Evolutionary conservation across 2,888 invertebrate species (phyloP).

Genomic region (Ochlodes sylvanus): DNA sequence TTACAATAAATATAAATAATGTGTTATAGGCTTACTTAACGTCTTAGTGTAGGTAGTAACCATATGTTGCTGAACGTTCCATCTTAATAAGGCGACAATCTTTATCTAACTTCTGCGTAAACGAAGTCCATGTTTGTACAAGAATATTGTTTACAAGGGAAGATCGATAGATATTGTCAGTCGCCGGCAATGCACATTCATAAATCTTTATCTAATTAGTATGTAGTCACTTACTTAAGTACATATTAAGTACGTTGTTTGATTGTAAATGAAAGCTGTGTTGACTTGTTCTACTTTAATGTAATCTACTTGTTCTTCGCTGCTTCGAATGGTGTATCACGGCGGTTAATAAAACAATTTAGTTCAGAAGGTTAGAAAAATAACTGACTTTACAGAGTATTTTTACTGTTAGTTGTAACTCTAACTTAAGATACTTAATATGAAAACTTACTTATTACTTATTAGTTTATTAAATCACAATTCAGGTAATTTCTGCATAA

Average conservation of each 20-base stretch:
- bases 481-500: too few relatives aligned
- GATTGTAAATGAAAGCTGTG: conserved; percentile 42
- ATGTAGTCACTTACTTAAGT: conserved; percentile 46
- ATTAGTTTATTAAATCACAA: too few relatives aligned
- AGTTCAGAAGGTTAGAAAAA: too few relatives aligned
- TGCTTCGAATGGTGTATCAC: too few relatives aligned
- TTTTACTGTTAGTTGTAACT: too few relatives aligned
- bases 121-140: conserved; percentile 40
- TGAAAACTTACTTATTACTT: too few relatives aligned
- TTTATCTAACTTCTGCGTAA: conserved; percentile 40
- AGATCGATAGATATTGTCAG: conserved; percentile 43
- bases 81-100: conserved; percentile 42
- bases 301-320: background rate
- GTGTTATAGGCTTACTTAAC: too few relatives aligned
- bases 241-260: conserved; percentile 45
- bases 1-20: too few relatives aligned
- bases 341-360: too few relatives aligned
- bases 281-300: conserved; percentile 14
- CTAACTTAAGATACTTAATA: too few relatives aligned
- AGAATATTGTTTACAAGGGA: conserved; percentile 34
- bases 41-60: too few relatives aligned
- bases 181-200: conserved; percentile 40
- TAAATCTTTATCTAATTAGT: conserved; percentile 49
- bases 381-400: too few relatives aligned
- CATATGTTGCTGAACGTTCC: conserved; percentile 34